Percentiles rank a stretch among this genome's conserved stretches.
These are phyloP conservation scores for Aleadryas rufinucha DNA, from an alignment of 2,113 vertebrate species.

Conservation along the genomic window DNA sequence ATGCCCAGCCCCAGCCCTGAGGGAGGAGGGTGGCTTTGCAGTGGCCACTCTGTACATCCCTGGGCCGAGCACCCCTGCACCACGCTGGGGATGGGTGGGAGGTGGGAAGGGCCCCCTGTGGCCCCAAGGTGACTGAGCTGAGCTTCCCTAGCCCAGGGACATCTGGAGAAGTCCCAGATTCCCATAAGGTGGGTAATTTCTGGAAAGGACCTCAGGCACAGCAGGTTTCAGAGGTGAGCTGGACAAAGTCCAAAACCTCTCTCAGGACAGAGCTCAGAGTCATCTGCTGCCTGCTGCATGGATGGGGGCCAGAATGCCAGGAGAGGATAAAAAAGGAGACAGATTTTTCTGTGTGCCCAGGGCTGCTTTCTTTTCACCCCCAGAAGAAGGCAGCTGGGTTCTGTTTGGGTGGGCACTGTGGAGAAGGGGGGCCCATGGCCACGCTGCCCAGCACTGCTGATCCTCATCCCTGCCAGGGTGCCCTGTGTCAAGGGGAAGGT, in stretches of 20 bases:
- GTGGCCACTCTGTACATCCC: neutral
- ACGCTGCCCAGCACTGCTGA: neutral
- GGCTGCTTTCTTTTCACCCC: neutral
- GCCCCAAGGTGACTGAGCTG: neutral
- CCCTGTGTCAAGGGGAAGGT: fast-evolving
- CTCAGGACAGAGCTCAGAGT: neutral
- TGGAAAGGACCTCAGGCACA: neutral
- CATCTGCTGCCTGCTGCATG: neutral
- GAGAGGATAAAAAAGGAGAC: neutral
- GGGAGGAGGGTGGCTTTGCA: neutral
- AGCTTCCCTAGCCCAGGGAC: neutral
- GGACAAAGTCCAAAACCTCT: neutral
- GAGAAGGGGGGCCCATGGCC: fast-evolving
- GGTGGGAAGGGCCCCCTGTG: neutral
- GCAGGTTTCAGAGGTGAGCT: neutral
- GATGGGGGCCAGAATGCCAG: neutral
- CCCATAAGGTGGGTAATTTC: neutral
- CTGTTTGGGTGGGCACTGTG: fast-evolving
- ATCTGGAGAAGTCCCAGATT: neutral
- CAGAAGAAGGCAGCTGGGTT: neutral
- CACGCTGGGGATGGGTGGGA: neutral
- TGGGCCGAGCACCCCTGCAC: neutral
- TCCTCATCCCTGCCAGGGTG: neutral
- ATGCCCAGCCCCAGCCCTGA: fast-evolving
- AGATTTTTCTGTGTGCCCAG: neutral